Base-by-base conservation (phyloP, 2,888 invertebrate genomes). In the Eristalis tenax region DNA sequence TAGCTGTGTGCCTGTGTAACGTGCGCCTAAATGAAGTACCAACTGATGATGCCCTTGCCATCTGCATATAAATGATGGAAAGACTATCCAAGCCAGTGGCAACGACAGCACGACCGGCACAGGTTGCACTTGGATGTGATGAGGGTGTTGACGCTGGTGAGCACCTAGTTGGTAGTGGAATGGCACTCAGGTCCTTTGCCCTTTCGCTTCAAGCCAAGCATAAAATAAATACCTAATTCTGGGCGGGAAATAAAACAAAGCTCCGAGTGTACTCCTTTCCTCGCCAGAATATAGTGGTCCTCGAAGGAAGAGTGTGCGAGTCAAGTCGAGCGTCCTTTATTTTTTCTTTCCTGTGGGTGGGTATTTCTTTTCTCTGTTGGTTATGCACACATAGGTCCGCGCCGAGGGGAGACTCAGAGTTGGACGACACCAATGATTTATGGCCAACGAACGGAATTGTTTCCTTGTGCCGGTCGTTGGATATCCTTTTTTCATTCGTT, bases 201-300 rank as follows among this genome's bases (percentile, higher is more conserved):
- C 50, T 73, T 63, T 73, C 63, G 68, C 61, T 68, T 26, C 35
- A 69, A 80, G 40, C 43, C 73, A 61, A 80, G 66, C 80, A 80
- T 80, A 80, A 68, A 80, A 74, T 74, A 80, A 80, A 80, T 73
- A 74, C 74, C 68, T 69, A 73, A 73, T 74, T 68, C 38, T 56
- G 28, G 26, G 18, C 61, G 38, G 22, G 28, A 15, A 74, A 50
- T 68, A 63, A 64, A 73, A 73, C 50, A 73, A 63, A 73, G 66
- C 50, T 32, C 11, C 11, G 18, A 50, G 63, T 66, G 66, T 77
- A 69, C 50, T 63, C 63, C 63, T 74, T 38, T n/a, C 68, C 43
- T n/a, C 8, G 35, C 18, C 38, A n/a, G 79, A 63, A 40, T 35
- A 57, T 73, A 59, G 59, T 32, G 57, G 61, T 57, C 4, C 71